A percentile compares a stretch with the other conserved stretches of the same genome.
phyloP scores from a whole-genome alignment of 2,888 invertebrate species.

The Iselma pallidipennis region DNA sequence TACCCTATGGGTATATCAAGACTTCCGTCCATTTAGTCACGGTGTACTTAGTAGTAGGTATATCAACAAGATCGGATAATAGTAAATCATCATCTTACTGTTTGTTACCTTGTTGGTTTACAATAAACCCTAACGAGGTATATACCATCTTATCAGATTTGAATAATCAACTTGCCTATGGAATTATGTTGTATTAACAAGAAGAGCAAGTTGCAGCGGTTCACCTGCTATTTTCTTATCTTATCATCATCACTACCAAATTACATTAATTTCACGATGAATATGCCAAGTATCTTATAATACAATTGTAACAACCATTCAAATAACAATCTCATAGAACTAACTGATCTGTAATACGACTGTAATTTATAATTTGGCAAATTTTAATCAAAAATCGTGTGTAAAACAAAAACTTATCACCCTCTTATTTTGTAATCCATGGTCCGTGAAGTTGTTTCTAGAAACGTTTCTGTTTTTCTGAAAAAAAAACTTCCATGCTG shows the following conservation, averaged over 20 bases:
- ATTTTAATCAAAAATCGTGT: too few species aligned
- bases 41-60: conserved; percentile 22
- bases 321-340: too few species aligned
- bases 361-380: too few species aligned
- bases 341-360: too few species aligned
- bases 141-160: conserved; percentile 28
- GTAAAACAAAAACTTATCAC: background rate
- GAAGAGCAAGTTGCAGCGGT: background rate
- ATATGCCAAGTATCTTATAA: too few species aligned
- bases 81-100: conserved; percentile 30
- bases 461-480: background rate
- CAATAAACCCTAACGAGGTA: conserved; percentile 33
- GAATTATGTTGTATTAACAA: conserved; percentile 23
- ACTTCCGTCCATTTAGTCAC: conserved; percentile 43
- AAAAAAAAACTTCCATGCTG: background rate
- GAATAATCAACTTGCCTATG: conserved; percentile 25
- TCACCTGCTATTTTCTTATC: conserved; percentile 17
- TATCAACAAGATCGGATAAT: conserved; percentile 12
- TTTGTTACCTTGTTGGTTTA: conserved; percentile 23
- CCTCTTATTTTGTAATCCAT: background rate
- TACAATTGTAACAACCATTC: too few species aligned
- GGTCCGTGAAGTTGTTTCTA: background rate
- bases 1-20: too few species aligned
- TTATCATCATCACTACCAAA: conserved; percentile 9
- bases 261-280: conserved; percentile 7